phyloP scores from a whole-genome alignment of 2,113 vertebrate genomes.

The Saguinus imperator region DNA sequence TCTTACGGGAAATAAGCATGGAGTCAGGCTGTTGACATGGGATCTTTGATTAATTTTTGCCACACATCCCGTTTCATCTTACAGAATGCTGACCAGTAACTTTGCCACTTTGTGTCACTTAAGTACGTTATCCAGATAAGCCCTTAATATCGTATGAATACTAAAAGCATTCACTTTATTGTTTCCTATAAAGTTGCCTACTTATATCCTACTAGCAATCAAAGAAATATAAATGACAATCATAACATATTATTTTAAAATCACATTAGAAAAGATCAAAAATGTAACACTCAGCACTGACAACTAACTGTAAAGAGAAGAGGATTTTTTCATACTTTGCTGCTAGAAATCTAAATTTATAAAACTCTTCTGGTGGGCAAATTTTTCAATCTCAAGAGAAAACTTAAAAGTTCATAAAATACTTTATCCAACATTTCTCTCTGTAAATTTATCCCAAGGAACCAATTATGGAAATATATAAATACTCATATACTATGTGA shows the following conservation, averaged over 20 bases:
- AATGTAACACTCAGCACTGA: neutral
- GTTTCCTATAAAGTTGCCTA: neutral
- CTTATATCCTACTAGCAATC: neutral
- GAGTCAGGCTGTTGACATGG: rapidly evolving
- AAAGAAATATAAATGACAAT: neutral
- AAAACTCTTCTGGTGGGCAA: neutral
- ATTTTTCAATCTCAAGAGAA: constrained; percentile 30
- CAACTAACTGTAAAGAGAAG: neutral
- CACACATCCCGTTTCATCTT: neutral
- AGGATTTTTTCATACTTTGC: neutral
- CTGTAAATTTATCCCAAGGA: constrained; percentile 19
- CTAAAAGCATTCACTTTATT: neutral
- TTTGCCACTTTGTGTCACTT: neutral
- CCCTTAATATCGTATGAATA: neutral
- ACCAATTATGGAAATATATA: neutral
- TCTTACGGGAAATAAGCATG: neutral
- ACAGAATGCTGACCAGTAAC: neutral
- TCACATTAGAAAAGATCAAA: constrained; percentile 27
- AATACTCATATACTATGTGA: neutral
- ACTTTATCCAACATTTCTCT: neutral
- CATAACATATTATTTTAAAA: neutral
- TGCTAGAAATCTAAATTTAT: neutral
- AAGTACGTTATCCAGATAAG: neutral
- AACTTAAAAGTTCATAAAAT: neutral
- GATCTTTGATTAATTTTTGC: neutral